Evolutionary conservation across 2,113 vertebrate genomes (phyloP).

Genomic region (Cercopithecus mona): DNA sequence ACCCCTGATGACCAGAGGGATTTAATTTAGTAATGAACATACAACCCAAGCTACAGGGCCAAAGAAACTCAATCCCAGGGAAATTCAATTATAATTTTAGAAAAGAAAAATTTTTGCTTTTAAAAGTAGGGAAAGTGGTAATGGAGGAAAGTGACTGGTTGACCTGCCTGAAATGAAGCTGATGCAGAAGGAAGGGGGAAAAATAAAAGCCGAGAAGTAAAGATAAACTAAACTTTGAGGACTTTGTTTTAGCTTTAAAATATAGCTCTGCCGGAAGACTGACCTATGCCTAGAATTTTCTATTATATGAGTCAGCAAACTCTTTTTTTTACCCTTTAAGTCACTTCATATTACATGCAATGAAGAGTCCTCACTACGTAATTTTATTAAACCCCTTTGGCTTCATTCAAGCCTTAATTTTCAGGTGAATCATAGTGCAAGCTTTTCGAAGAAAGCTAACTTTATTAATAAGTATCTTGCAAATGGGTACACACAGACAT

Average conservation of each 20-base stretch:
- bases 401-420: constrained; percentile 12
- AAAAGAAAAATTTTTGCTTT: background rate
- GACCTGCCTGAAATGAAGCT: background rate
- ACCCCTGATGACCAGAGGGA: background rate
- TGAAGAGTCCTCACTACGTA: background rate
- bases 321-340: background rate
- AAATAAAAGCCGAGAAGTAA: background rate
- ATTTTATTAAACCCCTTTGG: background rate
- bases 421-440: background rate
- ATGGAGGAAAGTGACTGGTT: background rate
- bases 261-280: background rate
- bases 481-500: constrained; percentile 9
- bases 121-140: background rate
- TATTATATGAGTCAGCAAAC: background rate
- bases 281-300: background rate
- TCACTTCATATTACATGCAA: background rate
- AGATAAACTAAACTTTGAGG: background rate
- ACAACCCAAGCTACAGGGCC: background rate
- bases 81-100: background rate
- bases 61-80: background rate
- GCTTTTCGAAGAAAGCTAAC: constrained; percentile 53
- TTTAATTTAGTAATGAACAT: constrained; percentile 28
- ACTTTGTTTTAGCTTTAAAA: background rate
- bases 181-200: background rate
- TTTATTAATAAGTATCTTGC: background rate